These are phyloP conservation scores for Lasioglossum albipes DNA, from an alignment of 1,140 invertebrate genomes.

Conservation along the genomic window DNA sequence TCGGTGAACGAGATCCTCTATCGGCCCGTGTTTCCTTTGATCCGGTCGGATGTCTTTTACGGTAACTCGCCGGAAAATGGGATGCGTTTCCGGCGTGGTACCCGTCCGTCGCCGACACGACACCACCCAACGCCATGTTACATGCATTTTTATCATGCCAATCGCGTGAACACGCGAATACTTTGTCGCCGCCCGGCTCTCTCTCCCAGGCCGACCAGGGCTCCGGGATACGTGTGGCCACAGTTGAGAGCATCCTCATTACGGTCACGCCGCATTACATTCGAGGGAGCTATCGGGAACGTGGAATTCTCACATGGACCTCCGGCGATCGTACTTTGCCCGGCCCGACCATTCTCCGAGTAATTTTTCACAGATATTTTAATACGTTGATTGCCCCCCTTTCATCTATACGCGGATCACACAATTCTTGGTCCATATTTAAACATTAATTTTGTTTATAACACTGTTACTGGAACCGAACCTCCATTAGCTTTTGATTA, in stretches of 20 bases:
- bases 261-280: conserved; percentile 4
- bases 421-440: no score
- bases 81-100: conserved; percentile 12
- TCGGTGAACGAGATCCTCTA: conserved; percentile 23
- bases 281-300: not conserved
- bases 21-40: conserved; percentile 24
- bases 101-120: not conserved
- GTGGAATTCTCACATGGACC: conserved; percentile 17
- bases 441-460: no score
- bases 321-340: not conserved
- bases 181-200: not conserved
- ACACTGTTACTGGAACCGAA: no score
- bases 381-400: no score
- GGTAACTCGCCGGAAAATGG: conserved; percentile 13
- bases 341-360: no score
- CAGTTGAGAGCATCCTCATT: conserved; percentile 45
- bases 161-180: conserved; percentile 1
- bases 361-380: no score
- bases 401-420: no score
- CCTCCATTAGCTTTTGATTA: no score
- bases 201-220: not conserved
- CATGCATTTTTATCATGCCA: conserved; percentile 23
- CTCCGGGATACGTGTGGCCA: conserved; percentile 2
- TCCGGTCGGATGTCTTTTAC: conserved; percentile 21
- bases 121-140: not conserved